A percentile compares a stretch with the other conserved stretches of the same genome.
These are phyloP conservation scores for Phenacoccus solenopsis DNA, from an alignment of 1,140 invertebrate genomes.

Conservation along the genomic window DNA sequence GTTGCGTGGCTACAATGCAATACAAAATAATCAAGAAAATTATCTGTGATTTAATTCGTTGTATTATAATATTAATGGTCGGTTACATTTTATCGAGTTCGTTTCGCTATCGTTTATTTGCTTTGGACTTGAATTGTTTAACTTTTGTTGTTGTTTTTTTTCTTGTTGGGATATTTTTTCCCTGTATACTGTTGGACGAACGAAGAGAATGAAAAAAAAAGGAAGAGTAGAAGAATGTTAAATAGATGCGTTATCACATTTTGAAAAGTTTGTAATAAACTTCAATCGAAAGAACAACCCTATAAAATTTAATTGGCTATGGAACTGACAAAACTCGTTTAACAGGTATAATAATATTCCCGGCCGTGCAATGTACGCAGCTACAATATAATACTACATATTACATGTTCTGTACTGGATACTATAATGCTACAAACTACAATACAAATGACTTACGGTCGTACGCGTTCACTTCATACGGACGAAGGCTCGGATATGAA, in stretches of 20 bases:
- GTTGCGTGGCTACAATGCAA: not conserved
- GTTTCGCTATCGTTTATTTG: not conserved
- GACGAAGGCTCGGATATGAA: no score
- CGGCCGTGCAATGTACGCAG: not conserved
- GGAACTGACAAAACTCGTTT: constrained; percentile 12
- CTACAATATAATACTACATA: constrained; percentile 14
- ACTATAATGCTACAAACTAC: not conserved
- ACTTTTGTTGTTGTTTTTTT: not conserved
- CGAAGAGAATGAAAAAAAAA: not conserved
- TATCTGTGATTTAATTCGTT: not conserved
- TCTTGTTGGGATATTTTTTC: no score
- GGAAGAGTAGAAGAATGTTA: constrained; percentile 9
- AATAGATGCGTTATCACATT: constrained; percentile 16
- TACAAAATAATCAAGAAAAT: constrained; percentile 3
- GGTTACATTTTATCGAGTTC: not conserved
- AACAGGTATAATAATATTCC: constrained; percentile 14
- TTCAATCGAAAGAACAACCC: constrained; percentile 16
- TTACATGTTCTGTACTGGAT: constrained; percentile 12
- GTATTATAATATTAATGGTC: not conserved
- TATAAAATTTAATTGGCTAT: constrained; percentile 16
- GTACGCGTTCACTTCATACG: constrained; percentile 4
- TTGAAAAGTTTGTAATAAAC: constrained; percentile 17
- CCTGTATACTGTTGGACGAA: not conserved
- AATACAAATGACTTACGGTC: constrained; percentile 15
- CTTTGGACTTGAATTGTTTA: not conserved